These are phyloP conservation scores for Hypolimnas misippus DNA, from an alignment of 2,888 invertebrate species.

Conservation along the genomic window DNA sequence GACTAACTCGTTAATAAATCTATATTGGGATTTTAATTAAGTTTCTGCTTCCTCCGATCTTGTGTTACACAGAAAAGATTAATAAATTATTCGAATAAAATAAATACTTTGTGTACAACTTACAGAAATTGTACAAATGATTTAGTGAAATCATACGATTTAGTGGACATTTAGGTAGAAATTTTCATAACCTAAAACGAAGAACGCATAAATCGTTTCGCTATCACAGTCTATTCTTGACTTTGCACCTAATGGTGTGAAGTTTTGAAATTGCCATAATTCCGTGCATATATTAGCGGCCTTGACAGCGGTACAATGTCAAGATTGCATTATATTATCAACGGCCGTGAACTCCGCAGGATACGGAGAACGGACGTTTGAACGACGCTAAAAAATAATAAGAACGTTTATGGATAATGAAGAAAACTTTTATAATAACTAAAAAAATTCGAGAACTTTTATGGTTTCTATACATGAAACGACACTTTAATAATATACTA, in stretches of 20 bases:
- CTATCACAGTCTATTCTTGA: background rate
- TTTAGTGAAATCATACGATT: no score
- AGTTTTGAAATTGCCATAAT: conserved; percentile 2
- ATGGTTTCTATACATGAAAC: no score
- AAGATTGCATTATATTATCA: conserved; percentile 54
- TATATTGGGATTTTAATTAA: background rate
- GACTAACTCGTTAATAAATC: background rate
- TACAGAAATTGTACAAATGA: no score
- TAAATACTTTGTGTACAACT: no score
- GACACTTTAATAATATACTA: no score
- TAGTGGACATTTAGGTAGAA: no score
- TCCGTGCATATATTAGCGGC: conserved; percentile 42
- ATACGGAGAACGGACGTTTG: conserved; percentile 19
- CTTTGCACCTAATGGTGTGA: background rate
- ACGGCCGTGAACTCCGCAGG: conserved; percentile 44
- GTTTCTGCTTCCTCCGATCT: background rate
- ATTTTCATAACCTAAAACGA: no score
- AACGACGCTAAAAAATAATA: conserved; percentile 21
- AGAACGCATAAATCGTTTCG: no score
- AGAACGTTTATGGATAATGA: background rate
- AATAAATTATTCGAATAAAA: no score
- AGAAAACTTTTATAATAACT: no score
- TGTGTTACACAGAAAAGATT: no score
- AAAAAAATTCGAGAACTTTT: no score
- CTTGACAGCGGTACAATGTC: conserved; percentile 60